Evolutionary conservation across 2,797 vertebrate species (phyloP).

Genomic region (Rhabdophis nuchalis): DNA sequence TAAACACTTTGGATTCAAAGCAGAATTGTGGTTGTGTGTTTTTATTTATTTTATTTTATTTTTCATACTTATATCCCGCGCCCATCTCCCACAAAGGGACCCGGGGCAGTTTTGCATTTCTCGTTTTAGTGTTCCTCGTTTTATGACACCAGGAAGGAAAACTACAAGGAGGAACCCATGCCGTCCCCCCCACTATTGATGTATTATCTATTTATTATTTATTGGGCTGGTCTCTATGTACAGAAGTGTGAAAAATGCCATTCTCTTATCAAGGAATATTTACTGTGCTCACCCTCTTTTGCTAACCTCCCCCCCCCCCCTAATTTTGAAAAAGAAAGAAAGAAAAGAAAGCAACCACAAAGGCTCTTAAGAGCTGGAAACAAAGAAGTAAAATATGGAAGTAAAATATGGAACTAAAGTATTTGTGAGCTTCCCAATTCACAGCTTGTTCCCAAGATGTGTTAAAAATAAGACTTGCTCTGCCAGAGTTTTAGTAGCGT

Average conservation of each 20-base stretch:
- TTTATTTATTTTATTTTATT: too few relatives aligned
- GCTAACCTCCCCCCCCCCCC: too few relatives aligned
- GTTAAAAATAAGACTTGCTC: background rate
- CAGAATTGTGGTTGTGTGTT: too few relatives aligned
- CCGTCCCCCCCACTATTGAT: background rate
- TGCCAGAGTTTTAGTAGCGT: background rate
- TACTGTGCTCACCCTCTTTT: background rate
- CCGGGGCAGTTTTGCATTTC: too few relatives aligned
- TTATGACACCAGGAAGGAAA: background rate
- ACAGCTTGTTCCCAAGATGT: background rate
- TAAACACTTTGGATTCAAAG: too few relatives aligned
- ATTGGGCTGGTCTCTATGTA: background rate
- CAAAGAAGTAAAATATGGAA: conserved; percentile 29
- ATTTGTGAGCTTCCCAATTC: background rate
- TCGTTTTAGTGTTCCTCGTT: too few relatives aligned
- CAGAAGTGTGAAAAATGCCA: background rate
- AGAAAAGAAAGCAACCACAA: background rate
- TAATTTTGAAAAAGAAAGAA: background rate
- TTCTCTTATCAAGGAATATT: background rate
- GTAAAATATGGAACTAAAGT: conserved; percentile 28
- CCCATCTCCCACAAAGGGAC: too few relatives aligned
- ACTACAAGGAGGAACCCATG: background rate
- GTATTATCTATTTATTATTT: background rate
- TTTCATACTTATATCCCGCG: too few relatives aligned
- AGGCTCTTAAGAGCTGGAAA: background rate